Conservation (phyloP, 2,888 invertebrate genomes). For the Anthoptus insignis region DNA sequence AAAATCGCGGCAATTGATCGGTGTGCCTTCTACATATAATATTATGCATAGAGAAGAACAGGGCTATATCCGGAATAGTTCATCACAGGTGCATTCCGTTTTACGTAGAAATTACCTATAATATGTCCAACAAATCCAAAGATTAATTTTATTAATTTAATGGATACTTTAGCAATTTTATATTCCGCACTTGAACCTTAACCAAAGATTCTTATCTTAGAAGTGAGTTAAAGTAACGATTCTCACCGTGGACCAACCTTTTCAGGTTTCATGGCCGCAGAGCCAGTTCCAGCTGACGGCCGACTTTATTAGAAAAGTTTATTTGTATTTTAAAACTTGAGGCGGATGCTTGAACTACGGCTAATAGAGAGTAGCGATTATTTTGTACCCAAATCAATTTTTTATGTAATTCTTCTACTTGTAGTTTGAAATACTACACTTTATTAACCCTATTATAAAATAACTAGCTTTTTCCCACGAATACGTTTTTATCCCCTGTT, state of each 20-base stretch:
- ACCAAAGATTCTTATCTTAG: slow-evolving; percentile 30
- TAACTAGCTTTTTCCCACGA: too few species aligned
- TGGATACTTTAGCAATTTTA: background rate
- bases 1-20: too few species aligned
- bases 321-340: slow-evolving; percentile 58
- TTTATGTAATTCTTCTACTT: too few species aligned
- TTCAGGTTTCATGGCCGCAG: slow-evolving; percentile 33
- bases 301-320: slow-evolving; percentile 68
- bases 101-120: too few species aligned
- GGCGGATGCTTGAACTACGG: slow-evolving; percentile 41
- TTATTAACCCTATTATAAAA: too few species aligned
- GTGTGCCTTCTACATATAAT: too few species aligned
- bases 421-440: too few species aligned
- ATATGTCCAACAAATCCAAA: slow-evolving; percentile 1
- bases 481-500: too few species aligned
- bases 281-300: slow-evolving; percentile 62
- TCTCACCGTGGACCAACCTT: slow-evolving; percentile 18
- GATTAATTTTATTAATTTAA: background rate
- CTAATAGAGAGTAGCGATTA: background rate
- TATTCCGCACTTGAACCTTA: slow-evolving; percentile 8
- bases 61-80: too few species aligned
- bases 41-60: too few species aligned
- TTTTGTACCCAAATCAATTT: too few species aligned
- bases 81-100: too few species aligned
- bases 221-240: slow-evolving; percentile 29